These are phyloP conservation scores for Scalopus aquaticus DNA, from an alignment of 2,113 vertebrate species.

Conservation along the genomic window DNA sequence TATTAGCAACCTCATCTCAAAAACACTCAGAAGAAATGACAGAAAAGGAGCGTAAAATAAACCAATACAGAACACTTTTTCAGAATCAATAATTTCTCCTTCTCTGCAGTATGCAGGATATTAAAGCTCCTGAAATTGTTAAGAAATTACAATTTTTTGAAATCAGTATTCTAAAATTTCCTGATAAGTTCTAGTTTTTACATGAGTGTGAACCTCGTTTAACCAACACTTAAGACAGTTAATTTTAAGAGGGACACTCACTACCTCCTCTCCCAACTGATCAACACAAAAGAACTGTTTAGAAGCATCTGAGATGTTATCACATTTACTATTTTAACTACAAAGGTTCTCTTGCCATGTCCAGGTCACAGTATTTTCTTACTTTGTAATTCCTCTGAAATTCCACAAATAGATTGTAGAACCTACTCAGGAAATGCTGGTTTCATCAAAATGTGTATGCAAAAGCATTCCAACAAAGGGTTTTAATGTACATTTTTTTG, in stretches of 20 bases:
- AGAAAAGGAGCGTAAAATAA: no score
- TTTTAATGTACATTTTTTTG: slow-evolving; percentile 63
- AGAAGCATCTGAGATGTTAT: neutral
- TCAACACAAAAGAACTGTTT: neutral
- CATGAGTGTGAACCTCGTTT: neutral
- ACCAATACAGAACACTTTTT: neutral
- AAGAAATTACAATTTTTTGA: neutral
- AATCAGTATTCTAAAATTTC: neutral
- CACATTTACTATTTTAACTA: neutral
- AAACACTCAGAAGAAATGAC: neutral
- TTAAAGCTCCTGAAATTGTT: neutral
- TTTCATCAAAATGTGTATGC: neutral
- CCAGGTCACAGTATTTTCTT: neutral
- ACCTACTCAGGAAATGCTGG: neutral
- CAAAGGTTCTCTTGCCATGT: neutral
- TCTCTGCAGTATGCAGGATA: neutral
- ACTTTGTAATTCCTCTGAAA: neutral
- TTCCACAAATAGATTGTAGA: neutral
- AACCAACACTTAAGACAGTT: no score
- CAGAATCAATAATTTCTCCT: neutral
- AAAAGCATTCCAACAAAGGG: neutral
- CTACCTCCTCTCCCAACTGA: neutral
- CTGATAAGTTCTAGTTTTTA: neutral
- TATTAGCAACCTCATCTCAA: neutral
- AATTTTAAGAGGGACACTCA: no score